Base-by-base conservation (phyloP, 2,888 invertebrate species). In the Xanthostigma xanthostigma region DNA sequence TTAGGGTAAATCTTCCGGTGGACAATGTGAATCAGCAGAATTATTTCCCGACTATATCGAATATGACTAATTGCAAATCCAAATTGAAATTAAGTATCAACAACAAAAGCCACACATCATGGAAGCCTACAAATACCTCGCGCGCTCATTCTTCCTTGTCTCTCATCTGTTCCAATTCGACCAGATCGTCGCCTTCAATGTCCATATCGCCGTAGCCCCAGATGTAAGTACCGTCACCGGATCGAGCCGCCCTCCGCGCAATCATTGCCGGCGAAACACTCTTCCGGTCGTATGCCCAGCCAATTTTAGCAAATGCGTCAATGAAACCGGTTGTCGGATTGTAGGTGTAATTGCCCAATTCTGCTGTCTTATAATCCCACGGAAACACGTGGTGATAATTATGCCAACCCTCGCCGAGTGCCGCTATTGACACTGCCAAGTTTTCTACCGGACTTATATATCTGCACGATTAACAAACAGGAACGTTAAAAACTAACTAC, bases 291-390 rank as follows among this genome's bases (percentile, higher is more conserved):
- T 83, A 87, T 2, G 86, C 91, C 79, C 83, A 84, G 41, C 92
- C 92, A 33, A 91, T 61, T 56, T 69, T 74, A 0, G 87, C 84
- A 61, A 84, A 89, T 6, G 76, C 66, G 61, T 93, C 84, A 53
- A 93, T 89, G 56, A 91, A 83, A 0, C 71, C 73, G 0, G 90
- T 88, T 0, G 90, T 88, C 0, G 83, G 62, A 62, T 93, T 93
- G 48, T 74, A 64, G 11, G 69, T 65, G 49, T 81, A 70, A 46
- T 71, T 66, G 0, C 83, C 83, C 47, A 67, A 52, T 65, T 74
- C 78, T 58, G 64, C 78, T 56, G 73, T 74, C 61, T 66, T 74
- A 62, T 70, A 75, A 54, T 70, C 74, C 71, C 69, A 75, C 0
- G 67, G 78, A 60, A 83, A 82, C 11, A 82, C 84, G 62, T 87